Percentiles rank a stretch among this genome's conserved stretches.
These are phyloP conservation scores for Sander lucioperca DNA, from an alignment of 2,113 vertebrate genomes.

Conservation along the genomic window DNA sequence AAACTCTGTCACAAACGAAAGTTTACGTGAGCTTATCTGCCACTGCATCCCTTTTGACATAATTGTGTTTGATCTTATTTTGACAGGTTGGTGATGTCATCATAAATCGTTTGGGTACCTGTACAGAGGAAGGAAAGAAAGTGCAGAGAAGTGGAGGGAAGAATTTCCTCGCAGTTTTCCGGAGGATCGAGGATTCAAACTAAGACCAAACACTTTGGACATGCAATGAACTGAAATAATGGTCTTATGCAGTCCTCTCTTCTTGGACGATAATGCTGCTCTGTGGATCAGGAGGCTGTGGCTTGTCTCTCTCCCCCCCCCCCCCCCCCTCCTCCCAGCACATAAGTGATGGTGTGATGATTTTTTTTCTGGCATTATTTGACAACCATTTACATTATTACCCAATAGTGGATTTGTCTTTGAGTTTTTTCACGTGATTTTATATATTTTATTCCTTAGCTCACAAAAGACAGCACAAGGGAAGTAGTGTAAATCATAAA, in stretches of 20 bases:
- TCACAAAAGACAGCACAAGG: neutral
- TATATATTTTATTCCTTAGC: neutral
- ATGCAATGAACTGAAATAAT: neutral
- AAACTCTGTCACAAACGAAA: neutral
- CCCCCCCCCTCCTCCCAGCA: neutral
- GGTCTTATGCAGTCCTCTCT: neutral
- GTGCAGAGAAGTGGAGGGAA: constrained; percentile 90
- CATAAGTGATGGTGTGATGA: neutral
- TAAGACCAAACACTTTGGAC: constrained; percentile 15
- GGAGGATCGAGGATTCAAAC: constrained; percentile 81
- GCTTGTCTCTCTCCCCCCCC: neutral
- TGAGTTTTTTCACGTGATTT: neutral
- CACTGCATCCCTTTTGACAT: neutral
- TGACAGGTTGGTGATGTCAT: constrained; percentile 88
- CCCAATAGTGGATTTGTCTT: neutral
- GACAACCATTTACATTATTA: neutral
- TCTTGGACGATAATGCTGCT: neutral
- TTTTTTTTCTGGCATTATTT: constrained; percentile 4
- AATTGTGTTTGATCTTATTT: neutral
- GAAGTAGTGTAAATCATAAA: neutral
- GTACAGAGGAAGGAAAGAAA: constrained; percentile 94
- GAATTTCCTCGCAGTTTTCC: constrained; percentile 91
- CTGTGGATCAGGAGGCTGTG: neutral
- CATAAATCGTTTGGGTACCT: constrained; percentile 85
- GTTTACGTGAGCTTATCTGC: neutral